Evolutionary conservation across 2,113 vertebrate species (phyloP), one percentile per base, ranked within the genome.

Genomic region (Hoplias malabaricus): DNA sequence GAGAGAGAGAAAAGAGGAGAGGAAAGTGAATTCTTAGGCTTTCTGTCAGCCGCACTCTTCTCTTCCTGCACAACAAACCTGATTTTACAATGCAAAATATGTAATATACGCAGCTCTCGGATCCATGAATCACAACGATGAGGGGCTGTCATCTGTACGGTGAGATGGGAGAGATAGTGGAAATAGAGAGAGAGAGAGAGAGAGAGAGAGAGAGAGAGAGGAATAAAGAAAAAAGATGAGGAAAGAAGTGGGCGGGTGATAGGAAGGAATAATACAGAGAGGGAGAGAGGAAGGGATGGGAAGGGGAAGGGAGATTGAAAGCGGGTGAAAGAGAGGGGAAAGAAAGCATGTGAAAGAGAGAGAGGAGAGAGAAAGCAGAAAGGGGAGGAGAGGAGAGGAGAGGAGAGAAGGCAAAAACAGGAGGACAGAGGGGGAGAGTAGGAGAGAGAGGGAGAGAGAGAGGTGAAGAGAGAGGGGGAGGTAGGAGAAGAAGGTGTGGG

Each of bases 401-500:
- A n/a, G 59, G 31, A 80, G 46, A 56, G 82, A 83, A 81, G 10
- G 71, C n/a, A n/a, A n/a, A n/a, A n/a, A n/a, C n/a, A n/a, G n/a
- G n/a, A n/a, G n/a, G n/a, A n/a, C n/a, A n/a, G n/a, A n/a, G n/a
- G n/a, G n/a, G n/a, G n/a, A n/a, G n/a, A n/a, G n/a, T n/a, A n/a
- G n/a, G n/a, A n/a, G n/a, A n/a, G n/a, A n/a, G n/a, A n/a, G n/a
- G n/a, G n/a, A 14, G 36, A 33, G 57, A 27, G 78, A 36, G 3
- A 31, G 82, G 69, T 80, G 88, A 85, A 88, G 82, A 83, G 86
- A 85, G 77, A 87, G 70, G 86, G 87, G 86, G 82, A 87, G 85
- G 43, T 50, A 61, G n/a, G n/a, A n/a, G n/a, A 87, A 90, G 87
- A 87, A 89, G 86, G 88, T 84, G 89, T 92, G 90, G 89, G 90